Evolutionary conservation across 2,113 vertebrate genomes (phyloP), one percentile per base, ranked within the genome.

Genomic region (Struthio camelus): DNA sequence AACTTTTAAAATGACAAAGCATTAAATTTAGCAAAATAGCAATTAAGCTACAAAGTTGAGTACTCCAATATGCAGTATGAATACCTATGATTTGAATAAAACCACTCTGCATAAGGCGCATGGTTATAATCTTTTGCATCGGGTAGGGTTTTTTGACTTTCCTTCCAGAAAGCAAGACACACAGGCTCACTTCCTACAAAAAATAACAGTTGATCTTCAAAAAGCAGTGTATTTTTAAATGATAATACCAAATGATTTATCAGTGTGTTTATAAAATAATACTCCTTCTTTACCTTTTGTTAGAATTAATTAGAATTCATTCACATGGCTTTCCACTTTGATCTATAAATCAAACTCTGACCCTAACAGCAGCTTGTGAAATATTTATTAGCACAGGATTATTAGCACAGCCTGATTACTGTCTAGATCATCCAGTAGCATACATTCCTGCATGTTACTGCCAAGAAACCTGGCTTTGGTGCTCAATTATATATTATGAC

Each of bases 341-440:
- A 92, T 85, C 94, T 94, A 75, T 82, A 91, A 93, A 93, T 94
- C 77, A 69, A 62, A 85, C 90, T 93, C 80, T 90, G 78, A 94
- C 89, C 73, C 80, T 82, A 80, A 44, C 89, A 92, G 81, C 50
- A 93, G 58, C 58, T 38, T 83, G 48, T 87, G 87, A 95, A 95
- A 89, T 91, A 95, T 92, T 96, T 89, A 91, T 91, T 89, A 96
- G 66, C 87, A 69, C 58, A 66, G 62, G 70, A 85, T 80, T 89
- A 94, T 91, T 91, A 94, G 87, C 91, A 96, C 86, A 95, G 91
- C 40, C 80, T 85, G 80, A 82, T 85, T 56, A 77, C 46, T 85
- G 73, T 87, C 90, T 84, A 90, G 62, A 69, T 89, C 80, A 87
- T 25, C 73, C 65, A 71, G 66, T 64, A 81, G 61, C 27, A 14